phyloP scores from a whole-genome alignment of 2,113 vertebrate species.

The Nyctibius bracteatus region DNA sequence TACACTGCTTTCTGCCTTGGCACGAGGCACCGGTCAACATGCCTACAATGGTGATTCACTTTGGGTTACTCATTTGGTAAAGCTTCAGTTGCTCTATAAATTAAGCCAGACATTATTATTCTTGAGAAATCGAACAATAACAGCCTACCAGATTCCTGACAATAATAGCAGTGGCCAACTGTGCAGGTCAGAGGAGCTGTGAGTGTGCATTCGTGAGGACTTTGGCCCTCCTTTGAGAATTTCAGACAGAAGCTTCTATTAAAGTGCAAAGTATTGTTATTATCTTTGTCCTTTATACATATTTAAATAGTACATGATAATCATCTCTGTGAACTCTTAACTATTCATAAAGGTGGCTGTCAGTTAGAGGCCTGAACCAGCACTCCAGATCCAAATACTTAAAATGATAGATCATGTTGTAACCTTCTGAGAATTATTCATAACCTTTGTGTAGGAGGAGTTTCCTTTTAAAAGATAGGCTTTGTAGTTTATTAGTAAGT shows the following conservation, averaged over 20 bases:
- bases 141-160: not conserved
- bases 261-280: slow-evolving; percentile 71
- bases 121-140: not conserved
- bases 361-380: slow-evolving; percentile 58
- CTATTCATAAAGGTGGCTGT: slow-evolving; percentile 72
- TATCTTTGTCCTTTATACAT: slow-evolving; percentile 73
- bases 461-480: not conserved
- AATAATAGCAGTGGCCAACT: slow-evolving; percentile 35
- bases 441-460: slow-evolving; percentile 23
- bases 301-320: slow-evolving; percentile 74
- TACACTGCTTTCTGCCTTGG: not conserved
- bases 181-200: slow-evolving; percentile 46
- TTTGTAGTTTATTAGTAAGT: not conserved
- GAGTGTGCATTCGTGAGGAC: slow-evolving; percentile 26
- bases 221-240: slow-evolving; percentile 32
- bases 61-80: not conserved
- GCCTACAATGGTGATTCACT: not conserved
- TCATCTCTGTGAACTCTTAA: slow-evolving; percentile 71
- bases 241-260: slow-evolving; percentile 63
- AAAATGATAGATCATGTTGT: slow-evolving; percentile 54
- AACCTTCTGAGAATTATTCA: slow-evolving; percentile 50
- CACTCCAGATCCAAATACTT: slow-evolving; percentile 46
- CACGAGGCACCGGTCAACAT: not conserved
- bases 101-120: not conserved
- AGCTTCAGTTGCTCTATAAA: not conserved